Conservation (phyloP, 2,113 vertebrate genomes). For the Athene cunicularia region DNA sequence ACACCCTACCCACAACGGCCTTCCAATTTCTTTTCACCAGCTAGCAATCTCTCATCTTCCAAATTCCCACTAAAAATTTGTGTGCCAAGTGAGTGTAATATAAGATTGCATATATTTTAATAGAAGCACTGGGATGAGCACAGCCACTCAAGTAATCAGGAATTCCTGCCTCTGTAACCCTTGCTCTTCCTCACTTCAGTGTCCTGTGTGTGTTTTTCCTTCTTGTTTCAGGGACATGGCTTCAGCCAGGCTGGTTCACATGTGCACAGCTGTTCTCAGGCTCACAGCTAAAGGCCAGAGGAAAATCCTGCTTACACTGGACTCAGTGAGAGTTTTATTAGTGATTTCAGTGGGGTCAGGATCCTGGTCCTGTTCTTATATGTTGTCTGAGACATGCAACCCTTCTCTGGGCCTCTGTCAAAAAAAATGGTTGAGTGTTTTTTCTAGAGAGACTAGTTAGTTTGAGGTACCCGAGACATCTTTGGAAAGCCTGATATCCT, state of each 20-base stretch:
- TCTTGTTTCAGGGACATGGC: neutral
- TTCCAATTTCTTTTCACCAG: conserved; percentile 20
- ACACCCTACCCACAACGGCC: neutral
- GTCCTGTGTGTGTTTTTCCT: neutral
- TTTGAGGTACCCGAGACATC: neutral
- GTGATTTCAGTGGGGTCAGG: neutral
- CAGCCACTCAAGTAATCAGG: neutral
- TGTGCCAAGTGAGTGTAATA: conserved; percentile 7
- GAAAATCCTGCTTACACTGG: neutral
- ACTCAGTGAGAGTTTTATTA: neutral
- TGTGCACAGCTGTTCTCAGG: neutral
- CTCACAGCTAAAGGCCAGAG: neutral
- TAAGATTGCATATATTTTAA: neutral
- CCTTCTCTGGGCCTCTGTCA: neutral
- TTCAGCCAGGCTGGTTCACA: neutral
- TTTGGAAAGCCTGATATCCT: neutral
- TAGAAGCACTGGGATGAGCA: neutral
- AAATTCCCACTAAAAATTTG: neutral
- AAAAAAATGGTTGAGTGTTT: neutral
- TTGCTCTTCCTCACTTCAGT: neutral
- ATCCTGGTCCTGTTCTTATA: neutral
- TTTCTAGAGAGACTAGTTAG: neutral
- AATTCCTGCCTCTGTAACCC: neutral
- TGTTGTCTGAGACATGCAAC: neutral
- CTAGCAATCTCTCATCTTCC: conserved; percentile 11